Percentiles rank a stretch among this genome's conserved stretches.
phyloP scores from a whole-genome alignment of 2,113 vertebrate genomes.

The Raja brachyura region DNA sequence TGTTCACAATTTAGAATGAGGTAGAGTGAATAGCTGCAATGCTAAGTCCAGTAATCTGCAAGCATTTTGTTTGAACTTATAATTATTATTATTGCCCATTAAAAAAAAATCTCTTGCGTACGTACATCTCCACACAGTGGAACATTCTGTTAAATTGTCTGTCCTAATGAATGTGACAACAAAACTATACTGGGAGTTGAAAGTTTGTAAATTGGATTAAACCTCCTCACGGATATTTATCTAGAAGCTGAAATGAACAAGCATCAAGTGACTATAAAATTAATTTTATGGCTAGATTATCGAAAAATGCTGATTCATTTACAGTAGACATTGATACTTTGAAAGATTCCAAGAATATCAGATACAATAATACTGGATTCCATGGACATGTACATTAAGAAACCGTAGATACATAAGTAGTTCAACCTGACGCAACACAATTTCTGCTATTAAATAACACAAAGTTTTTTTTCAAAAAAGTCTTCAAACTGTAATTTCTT shows the following conservation, averaged over 20 bases:
- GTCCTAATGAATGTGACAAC: not conserved
- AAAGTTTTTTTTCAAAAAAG: not conserved
- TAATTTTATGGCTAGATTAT: not conserved
- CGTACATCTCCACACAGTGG: not conserved
- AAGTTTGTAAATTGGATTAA: not conserved
- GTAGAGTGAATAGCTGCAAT: no score
- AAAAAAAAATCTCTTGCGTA: not conserved
- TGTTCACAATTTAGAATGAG: not conserved
- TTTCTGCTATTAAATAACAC: not conserved
- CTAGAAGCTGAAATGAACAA: not conserved
- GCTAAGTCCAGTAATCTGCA: not conserved
- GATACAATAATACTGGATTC: not conserved
- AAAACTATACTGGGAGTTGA: not conserved
- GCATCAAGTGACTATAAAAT: not conserved
- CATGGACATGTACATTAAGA: not conserved
- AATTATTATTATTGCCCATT: not conserved
- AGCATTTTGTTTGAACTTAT: not conserved
- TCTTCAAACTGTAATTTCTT: not conserved
- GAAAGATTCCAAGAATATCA: not conserved
- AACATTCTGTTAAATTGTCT: not conserved
- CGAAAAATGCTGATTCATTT: not conserved
- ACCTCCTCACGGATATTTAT: not conserved
- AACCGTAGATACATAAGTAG: not conserved
- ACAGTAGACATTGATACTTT: not conserved
- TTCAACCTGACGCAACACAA: slow-evolving; percentile 9